Evolutionary conservation across 2,888 invertebrate species (phyloP).

Genomic region (Phlogophora meticulosa): DNA sequence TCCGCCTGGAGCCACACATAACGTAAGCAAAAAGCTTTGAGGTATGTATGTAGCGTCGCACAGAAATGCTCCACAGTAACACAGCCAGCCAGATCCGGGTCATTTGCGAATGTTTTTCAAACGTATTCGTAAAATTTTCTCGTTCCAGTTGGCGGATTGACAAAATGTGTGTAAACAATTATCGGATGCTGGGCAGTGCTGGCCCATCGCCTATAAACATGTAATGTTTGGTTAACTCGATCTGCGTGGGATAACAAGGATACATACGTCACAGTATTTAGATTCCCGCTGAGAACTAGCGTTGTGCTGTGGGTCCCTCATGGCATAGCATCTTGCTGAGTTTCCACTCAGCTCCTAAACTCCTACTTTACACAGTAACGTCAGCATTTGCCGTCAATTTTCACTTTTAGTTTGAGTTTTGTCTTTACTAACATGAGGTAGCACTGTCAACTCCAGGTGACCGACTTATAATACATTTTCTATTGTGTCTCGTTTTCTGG

Average conservation of each 20-base stretch:
- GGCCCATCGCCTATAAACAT: conserved; percentile 38
- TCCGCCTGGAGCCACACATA: neutral
- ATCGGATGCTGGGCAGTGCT: conserved; percentile 25
- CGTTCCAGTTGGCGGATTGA: conserved; percentile 47
- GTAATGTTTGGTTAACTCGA: conserved; percentile 26
- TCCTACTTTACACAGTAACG: no score
- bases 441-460: no score
- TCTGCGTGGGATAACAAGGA: conserved; percentile 5
- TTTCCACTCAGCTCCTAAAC: no score
- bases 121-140: conserved; percentile 17
- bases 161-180: conserved; percentile 51
- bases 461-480: no score
- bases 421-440: no score
- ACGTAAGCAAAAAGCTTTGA: conserved; percentile 29
- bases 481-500: no score
- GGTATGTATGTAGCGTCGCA: neutral
- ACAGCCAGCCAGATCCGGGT: conserved; percentile 9
- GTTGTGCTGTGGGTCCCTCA: no score
- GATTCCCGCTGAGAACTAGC: no score
- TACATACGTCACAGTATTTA: no score
- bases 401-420: no score
- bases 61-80: conserved; percentile 17
- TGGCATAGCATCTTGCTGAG: no score
- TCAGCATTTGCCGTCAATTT: no score
- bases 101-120: conserved; percentile 28